Conservation (phyloP, 1,140 invertebrate species). For the Drosophila pandora region DNA sequence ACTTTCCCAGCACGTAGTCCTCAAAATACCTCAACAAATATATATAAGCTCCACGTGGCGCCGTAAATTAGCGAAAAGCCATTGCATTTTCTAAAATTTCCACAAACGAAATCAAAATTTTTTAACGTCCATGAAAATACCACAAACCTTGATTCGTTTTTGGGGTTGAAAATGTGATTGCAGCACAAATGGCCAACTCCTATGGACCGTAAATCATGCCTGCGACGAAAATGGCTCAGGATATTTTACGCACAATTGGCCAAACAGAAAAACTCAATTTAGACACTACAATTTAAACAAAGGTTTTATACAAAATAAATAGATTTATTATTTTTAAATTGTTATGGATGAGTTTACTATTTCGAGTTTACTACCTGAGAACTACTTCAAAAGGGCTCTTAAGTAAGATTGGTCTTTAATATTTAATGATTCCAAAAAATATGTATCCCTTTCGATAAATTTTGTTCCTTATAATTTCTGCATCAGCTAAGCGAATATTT, state of each 20-base stretch:
- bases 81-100: constrained; percentile 22
- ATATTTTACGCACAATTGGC: constrained; percentile 68
- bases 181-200: constrained; percentile 48
- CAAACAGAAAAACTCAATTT: constrained; percentile 16
- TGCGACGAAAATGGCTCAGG: constrained; percentile 54
- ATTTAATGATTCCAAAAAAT: background rate
- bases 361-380: background rate
- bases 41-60: constrained; percentile 57
- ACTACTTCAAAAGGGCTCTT: background rate
- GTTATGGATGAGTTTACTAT: background rate
- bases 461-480: constrained; percentile 9
- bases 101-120: constrained; percentile 13
- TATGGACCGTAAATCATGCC: constrained; percentile 68
- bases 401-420: too few relatives aligned
- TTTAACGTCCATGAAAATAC: constrained; percentile 37
- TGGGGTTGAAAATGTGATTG: constrained; percentile 7
- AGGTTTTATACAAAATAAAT: background rate
- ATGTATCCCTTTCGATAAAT: background rate
- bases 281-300: background rate
- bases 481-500: constrained; percentile 61
- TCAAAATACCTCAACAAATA: constrained; percentile 27
- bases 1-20: background rate
- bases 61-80: constrained; percentile 33
- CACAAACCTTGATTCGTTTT: constrained; percentile 56
- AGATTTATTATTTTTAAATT: background rate